phyloP scores from a whole-genome alignment of 1,140 invertebrate species.

The Meloidogyne floridensis region DNA sequence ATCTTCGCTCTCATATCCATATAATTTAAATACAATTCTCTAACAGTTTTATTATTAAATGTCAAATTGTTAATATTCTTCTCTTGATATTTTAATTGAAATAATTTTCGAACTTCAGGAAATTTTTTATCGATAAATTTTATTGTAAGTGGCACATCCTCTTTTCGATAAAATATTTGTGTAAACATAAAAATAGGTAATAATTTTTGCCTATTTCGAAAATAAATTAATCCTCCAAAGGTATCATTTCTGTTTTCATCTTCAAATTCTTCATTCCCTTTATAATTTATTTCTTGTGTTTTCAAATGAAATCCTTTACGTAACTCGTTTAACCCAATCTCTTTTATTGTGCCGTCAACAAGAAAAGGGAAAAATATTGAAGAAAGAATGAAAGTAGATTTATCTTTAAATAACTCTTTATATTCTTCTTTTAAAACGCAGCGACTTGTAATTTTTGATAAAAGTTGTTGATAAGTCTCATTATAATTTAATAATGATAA shows the following conservation, averaged over 20 bases:
- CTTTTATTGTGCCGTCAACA: no score
- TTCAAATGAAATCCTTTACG: not conserved
- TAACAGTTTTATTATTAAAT: not conserved
- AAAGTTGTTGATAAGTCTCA: no score
- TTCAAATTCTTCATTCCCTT: not conserved
- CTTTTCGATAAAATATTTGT: not conserved
- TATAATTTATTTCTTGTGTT: not conserved
- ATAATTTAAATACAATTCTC: not conserved
- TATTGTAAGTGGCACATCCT: not conserved
- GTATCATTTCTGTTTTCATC: not conserved
- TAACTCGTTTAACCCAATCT: no score
- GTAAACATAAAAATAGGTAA: not conserved
- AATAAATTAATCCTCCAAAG: not conserved
- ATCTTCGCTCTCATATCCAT: no score
- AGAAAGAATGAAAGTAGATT: no score
- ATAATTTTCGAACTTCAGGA: not conserved
- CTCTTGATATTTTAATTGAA: slow-evolving; percentile 4
- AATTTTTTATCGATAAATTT: not conserved
- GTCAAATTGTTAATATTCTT: not conserved
- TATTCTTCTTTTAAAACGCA: no score
- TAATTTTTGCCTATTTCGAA: not conserved
- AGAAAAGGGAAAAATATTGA: no score
- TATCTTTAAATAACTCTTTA: no score
- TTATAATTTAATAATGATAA: no score
- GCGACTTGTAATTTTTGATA: no score